phyloP scores from a whole-genome alignment of 1,140 invertebrate genomes.

The Zelostemma sp. region DNA sequence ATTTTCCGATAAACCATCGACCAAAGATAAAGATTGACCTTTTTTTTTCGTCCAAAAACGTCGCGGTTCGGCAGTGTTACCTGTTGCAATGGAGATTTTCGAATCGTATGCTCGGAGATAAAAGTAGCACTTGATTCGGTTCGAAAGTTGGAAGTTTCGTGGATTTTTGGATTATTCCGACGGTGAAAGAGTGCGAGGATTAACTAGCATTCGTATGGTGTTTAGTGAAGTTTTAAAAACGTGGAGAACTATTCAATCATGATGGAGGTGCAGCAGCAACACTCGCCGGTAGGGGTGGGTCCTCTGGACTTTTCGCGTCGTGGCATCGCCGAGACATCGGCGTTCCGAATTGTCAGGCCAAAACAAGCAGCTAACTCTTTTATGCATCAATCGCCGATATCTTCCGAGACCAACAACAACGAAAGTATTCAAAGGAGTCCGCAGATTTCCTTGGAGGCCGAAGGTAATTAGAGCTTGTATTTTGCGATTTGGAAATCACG shows the following conservation, averaged over 20 bases:
- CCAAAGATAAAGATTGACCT: no score
- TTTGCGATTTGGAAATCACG: no score
- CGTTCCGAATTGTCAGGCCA: constrained; percentile 66
- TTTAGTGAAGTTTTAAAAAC: constrained; percentile 14
- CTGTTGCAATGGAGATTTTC: no score
- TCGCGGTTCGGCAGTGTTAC: no score
- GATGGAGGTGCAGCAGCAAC: constrained; percentile 69
- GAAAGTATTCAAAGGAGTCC: constrained; percentile 58
- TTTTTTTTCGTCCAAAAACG: no score
- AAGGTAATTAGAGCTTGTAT: constrained; percentile 41
- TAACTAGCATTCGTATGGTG: constrained; percentile 8
- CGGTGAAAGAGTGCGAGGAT: constrained; percentile 1
- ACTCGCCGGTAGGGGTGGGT: constrained; percentile 67
- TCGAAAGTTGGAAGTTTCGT: no score
- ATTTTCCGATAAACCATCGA: no score
- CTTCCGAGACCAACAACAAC: constrained; percentile 61
- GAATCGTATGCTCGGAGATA: no score
- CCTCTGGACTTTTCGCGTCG: constrained; percentile 67
- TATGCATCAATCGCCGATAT: constrained; percentile 50
- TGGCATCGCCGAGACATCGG: constrained; percentile 67
- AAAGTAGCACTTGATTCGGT: no score
- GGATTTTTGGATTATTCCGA: no score
- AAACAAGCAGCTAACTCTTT: constrained; percentile 56
- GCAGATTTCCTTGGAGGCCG: constrained; percentile 46
- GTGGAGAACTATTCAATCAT: constrained; percentile 40